Base-by-base conservation (phyloP, 2,113 vertebrate genomes). In the Podiceps cristatus region DNA sequence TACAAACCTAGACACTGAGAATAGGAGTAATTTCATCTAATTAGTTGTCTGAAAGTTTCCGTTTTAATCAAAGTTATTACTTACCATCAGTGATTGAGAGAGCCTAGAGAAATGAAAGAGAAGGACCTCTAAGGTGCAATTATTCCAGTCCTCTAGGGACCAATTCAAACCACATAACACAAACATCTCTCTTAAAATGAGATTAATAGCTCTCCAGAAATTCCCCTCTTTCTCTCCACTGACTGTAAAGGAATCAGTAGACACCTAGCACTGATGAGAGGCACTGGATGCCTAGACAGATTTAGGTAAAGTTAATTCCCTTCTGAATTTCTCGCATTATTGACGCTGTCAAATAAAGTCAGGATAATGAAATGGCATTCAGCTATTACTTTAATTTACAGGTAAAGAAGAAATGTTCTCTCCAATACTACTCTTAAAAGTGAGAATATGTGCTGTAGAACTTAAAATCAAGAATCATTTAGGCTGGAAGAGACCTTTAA, bases 11-110 rank as follows among this genome's bases (percentile, higher is more conserved):
- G 40, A 66, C 2, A 3, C 28, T 55, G 28, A 56, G 59, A 66
- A 74, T 4, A 63, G 18, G 8, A 66, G 14, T 40, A 71, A 72
- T 91, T 91, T 78, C 2, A 75, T 63, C 42, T 78, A 96, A 91
- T 93, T 94, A 91, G 31, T 67, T 89, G 29, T 29, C 76, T 81
- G 86, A 77, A 94, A 95, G 44, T 89, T 94, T 60, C 35, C 23
- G 60, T 95, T 95, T 97, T 95, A 93, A 94, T 96, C 86, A 87
- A 96, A 92, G 59, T 89, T 95, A 93, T 91, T 89, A 71, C 71
- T 93, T 88, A 62, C 60, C 78, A 78, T 52, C 84, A 83, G 28
- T 72, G 73, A 94, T 7, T 94, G 80, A 93, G 72, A 96, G 22
- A 91, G 89, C 80, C 84, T 95, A 81, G 66, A 87, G 91, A 69